These are phyloP conservation scores for Otus sunia DNA, from an alignment of 2,113 vertebrate species.

Conservation along the genomic window DNA sequence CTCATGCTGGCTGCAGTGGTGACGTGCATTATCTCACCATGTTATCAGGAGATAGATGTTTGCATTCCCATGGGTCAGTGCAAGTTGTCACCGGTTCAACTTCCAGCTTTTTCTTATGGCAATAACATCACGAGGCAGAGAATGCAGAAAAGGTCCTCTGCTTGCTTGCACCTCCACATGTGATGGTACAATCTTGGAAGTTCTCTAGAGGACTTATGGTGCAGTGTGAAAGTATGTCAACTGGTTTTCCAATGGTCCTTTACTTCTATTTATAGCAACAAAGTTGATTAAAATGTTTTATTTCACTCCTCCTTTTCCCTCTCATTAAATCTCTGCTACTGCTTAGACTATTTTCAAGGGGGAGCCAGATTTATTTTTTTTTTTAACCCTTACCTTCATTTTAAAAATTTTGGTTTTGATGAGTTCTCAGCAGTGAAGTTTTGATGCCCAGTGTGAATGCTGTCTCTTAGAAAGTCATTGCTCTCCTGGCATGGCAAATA, in stretches of 20 bases:
- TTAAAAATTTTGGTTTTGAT: background rate
- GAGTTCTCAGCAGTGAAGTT: background rate
- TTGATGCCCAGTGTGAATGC: background rate
- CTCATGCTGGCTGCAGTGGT: slow-evolving; percentile 45
- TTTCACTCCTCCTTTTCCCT: background rate
- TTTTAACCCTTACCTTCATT: background rate
- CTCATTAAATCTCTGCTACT: background rate
- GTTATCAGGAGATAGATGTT: slow-evolving; percentile 54
- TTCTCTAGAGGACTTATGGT: background rate
- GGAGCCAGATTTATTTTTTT: fast-evolving
- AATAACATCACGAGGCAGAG: slow-evolving; percentile 27
- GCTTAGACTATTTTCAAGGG: background rate
- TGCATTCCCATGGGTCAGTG: slow-evolving; percentile 23
- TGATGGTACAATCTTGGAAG: background rate
- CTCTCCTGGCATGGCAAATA: background rate
- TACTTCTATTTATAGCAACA: slow-evolving; percentile 19
- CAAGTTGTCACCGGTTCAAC: slow-evolving; percentile 38
- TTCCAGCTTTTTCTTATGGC: slow-evolving; percentile 54
- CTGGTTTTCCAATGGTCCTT: background rate
- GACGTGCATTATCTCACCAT: slow-evolving; percentile 30
- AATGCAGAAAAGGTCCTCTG: background rate
- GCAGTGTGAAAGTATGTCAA: background rate
- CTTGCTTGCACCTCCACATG: background rate
- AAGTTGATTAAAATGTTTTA: background rate
- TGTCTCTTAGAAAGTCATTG: background rate